phyloP scores from a whole-genome alignment of 2,797 vertebrate species.

The Helicolenus hilgendorfi region DNA sequence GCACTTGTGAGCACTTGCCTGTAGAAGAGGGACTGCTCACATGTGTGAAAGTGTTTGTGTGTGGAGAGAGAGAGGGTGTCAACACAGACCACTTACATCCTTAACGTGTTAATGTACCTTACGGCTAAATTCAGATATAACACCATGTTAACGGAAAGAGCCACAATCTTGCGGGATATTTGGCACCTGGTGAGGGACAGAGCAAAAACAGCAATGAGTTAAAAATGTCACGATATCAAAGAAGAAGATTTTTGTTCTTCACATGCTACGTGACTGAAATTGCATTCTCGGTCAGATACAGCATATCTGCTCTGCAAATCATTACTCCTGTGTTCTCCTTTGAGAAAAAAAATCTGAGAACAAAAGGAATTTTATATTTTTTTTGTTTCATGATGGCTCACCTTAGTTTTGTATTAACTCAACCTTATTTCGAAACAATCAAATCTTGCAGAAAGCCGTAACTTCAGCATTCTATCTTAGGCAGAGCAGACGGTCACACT shows the following conservation, averaged over 20 bases:
- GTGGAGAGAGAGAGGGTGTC: not conserved
- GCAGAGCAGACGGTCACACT: not conserved
- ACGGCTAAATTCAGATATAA: not conserved
- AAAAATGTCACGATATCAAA: not conserved
- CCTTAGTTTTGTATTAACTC: not conserved
- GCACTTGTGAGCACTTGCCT: not conserved
- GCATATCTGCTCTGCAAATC: not conserved
- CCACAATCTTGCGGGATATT: not conserved
- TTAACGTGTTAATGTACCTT: not conserved
- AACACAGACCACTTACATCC: not conserved
- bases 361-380: not conserved
- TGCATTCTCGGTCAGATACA: not conserved
- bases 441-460: not conserved
- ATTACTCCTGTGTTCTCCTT: not conserved
- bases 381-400: not conserved
- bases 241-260: not conserved
- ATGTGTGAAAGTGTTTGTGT: not conserved
- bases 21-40: not conserved
- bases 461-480: not conserved
- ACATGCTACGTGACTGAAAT: not conserved
- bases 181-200: not conserved
- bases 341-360: not conserved
- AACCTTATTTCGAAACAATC: not conserved
- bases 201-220: no score
- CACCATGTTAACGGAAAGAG: not conserved